Evolutionary conservation across 53 echinoderm and acorn worm species (phyloP).

Genomic region (Pentamera pediparva): DNA sequence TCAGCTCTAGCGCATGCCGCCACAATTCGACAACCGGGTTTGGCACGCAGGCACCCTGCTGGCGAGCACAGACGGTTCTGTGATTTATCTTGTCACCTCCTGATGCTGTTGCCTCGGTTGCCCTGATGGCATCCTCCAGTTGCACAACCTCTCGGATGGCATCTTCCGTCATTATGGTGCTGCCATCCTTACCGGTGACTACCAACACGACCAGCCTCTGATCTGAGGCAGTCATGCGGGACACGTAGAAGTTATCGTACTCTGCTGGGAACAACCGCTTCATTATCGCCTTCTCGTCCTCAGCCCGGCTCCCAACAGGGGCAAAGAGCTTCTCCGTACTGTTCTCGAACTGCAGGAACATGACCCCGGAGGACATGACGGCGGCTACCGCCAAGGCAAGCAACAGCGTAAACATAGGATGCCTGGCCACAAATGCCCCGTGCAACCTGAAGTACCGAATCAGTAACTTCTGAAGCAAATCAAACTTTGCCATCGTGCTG

Average conservation of each 20-base stretch:
- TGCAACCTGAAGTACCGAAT: neutral
- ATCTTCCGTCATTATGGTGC: slow-evolving; percentile 55
- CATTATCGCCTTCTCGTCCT: slow-evolving; percentile 40
- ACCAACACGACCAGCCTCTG: slow-evolving; percentile 57
- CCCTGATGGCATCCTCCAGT: slow-evolving; percentile 30
- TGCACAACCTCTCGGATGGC: slow-evolving; percentile 58
- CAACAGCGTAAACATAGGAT: neutral
- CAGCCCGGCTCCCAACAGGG: slow-evolving; percentile 62
- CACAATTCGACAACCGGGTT: slow-evolving; percentile 54
- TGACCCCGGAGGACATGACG: slow-evolving; percentile 46
- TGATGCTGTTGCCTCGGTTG: neutral
- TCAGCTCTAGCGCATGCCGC: neutral
- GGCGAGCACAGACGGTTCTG: slow-evolving; percentile 46
- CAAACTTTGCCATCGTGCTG: neutral
- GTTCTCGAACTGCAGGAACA: slow-evolving; percentile 62
- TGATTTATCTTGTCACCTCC: slow-evolving; percentile 20
- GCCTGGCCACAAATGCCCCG: slow-evolving; percentile 3
- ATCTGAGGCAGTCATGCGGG: slow-evolving; percentile 33
- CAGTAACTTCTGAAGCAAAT: neutral
- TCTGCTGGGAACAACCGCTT: slow-evolving; percentile 54
- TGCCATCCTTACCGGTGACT: slow-evolving; percentile 46
- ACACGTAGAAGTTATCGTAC: slow-evolving; percentile 46
- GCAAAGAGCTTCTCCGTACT: slow-evolving; percentile 71
- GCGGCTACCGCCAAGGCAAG: neutral
- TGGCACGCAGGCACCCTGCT: slow-evolving; percentile 38